A percentile compares a stretch with the other conserved stretches of the same genome.
These are phyloP conservation scores for Tautogolabrus adspersus DNA, from an alignment of 2,113 vertebrate species.

Conservation along the genomic window DNA sequence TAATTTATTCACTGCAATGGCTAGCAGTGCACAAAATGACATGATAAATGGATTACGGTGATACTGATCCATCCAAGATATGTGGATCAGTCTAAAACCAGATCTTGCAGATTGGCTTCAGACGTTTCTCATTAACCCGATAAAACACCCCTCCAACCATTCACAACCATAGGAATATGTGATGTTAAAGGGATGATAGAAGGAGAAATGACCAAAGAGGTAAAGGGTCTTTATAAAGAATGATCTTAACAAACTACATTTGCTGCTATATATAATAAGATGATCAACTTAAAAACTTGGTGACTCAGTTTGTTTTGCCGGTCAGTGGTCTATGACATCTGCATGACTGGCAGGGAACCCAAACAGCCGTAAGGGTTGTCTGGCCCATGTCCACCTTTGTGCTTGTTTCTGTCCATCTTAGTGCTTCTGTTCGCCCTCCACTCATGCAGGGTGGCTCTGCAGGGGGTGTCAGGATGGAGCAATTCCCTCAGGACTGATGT, in stretches of 20 bases:
- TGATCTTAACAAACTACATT: not conserved
- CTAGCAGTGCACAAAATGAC: not conserved
- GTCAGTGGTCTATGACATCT: slow-evolving; percentile 32
- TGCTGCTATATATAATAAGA: not conserved
- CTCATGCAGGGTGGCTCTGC: slow-evolving; percentile 19
- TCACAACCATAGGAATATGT: not conserved
- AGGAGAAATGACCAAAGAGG: not conserved
- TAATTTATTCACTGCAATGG: not conserved
- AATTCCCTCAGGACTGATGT: slow-evolving; percentile 46
- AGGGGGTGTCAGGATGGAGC: slow-evolving; percentile 46
- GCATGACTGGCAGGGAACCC: slow-evolving; percentile 48
- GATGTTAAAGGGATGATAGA: too few species aligned
- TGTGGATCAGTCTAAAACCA: too few species aligned
- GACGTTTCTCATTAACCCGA: not conserved
- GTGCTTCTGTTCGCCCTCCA: not conserved
- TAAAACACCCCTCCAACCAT: not conserved
- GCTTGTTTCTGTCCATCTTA: slow-evolving; percentile 47
- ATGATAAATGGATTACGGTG: not conserved
- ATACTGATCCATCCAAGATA: too few species aligned
- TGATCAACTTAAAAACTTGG: slow-evolving; percentile 15
- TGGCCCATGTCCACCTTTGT: slow-evolving; percentile 58
- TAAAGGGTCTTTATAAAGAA: too few species aligned
- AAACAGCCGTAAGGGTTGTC: slow-evolving; percentile 63
- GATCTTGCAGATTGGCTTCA: not conserved
- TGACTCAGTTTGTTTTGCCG: not conserved